Evolutionary conservation across 2,113 vertebrate genomes (phyloP).

Genomic region (Apaloderma vittatum): DNA sequence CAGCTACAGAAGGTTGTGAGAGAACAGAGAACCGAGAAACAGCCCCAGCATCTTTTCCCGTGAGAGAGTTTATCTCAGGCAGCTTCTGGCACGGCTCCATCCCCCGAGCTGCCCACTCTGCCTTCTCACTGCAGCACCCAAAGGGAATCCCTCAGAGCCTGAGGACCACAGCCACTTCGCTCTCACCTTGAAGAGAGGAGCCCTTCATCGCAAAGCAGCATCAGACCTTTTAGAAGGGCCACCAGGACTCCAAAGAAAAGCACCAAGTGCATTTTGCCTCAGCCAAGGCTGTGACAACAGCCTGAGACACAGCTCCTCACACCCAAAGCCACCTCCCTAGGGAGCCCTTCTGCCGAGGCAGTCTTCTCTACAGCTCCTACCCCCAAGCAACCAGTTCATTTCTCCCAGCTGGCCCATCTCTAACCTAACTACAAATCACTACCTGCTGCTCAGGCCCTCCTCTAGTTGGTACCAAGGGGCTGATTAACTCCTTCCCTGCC

Average conservation of each 20-base stretch:
- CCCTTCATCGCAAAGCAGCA: neutral
- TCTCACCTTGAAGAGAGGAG: neutral
- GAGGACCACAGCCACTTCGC: neutral
- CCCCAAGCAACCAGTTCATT: neutral
- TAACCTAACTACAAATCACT: neutral
- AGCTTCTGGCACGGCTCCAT: neutral
- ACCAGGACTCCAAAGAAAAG: neutral
- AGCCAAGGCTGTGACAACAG: neutral
- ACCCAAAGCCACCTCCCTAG: accelerated
- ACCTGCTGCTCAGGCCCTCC: neutral
- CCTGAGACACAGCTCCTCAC: accelerated
- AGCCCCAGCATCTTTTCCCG: neutral
- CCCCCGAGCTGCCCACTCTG: neutral
- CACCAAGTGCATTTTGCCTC: accelerated
- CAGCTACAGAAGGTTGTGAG: neutral
- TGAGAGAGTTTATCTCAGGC: neutral
- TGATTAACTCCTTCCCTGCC: neutral
- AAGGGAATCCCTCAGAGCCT: neutral
- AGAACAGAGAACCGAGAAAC: neutral
- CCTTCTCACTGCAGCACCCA: neutral
- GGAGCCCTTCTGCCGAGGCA: accelerated
- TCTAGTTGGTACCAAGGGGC: neutral
- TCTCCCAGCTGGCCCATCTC: neutral
- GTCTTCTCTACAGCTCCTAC: neutral
- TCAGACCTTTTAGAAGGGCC: neutral